Evolutionary conservation across 2,113 vertebrate genomes (phyloP), one percentile per base, ranked within the genome.

Genomic region (Cnemophilus loriae): DNA sequence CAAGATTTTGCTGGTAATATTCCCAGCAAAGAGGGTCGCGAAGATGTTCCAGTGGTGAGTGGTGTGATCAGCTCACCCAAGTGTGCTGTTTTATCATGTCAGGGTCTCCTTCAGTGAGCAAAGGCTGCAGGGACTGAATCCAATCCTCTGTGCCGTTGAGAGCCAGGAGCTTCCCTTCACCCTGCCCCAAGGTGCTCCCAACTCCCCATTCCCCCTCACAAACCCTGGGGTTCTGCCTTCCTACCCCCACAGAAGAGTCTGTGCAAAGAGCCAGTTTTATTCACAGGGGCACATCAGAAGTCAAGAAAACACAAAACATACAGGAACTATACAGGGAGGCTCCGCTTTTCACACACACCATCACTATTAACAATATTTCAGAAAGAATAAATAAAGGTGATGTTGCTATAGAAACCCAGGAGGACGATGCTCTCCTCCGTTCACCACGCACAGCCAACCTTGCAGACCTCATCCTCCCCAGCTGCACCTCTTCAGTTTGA

Each of bases 401-500:
- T 53, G 89, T 68, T 87, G 85, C 95, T 84, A 82, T 91, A 96
- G 91, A 71, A 91, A 91, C 87, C 84, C 87, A 63, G 78, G 55
- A 84, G 57, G 81, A 85, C 4, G 20, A 60, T 37, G 67, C 59
- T 90, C 82, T 82, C 67, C 60, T 76, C 23, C 0, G 0, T 27
- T 46, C 39, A 28, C 76, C 83, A 61, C 8, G 10, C 82, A 22
- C 9, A 74, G 93, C 73, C 1, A 4, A 91, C 82, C 94, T 88
- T 41, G 82, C 77, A 73, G 80, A 70, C 53, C 42, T 75, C 90
- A 50, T 81, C 84, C 69, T 84, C 50, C 55, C 7, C 2, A 11
- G 93, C 41, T n/a, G 96, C 71, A 97, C 76, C 97, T 97, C 95
- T 97, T 98, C 97, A 96, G 97, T 64, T 98, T 67, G 98, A 98